Evolutionary conservation across 2,797 vertebrate species (phyloP).

Genomic region (Fundulus diaphanus): DNA sequence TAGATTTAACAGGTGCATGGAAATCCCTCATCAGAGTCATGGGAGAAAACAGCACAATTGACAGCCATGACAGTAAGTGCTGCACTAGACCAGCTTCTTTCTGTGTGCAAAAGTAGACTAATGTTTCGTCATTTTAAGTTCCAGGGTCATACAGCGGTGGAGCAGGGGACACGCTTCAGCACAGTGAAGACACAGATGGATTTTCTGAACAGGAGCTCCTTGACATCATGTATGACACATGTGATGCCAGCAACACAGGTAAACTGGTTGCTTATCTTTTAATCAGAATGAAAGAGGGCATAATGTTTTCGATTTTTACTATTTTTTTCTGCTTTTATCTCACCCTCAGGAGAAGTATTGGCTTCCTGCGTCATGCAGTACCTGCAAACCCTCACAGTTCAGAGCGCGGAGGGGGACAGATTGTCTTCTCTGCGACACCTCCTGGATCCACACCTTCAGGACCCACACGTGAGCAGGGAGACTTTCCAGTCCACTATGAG

Average conservation of each 20-base stretch:
- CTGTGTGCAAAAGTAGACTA: background rate
- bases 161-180: constrained; percentile 40
- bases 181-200: constrained; percentile 54
- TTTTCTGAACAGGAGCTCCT: constrained; percentile 82
- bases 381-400: constrained; percentile 76
- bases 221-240: constrained; percentile 80
- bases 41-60: constrained; percentile 50
- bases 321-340: constrained; percentile 11
- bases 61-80: constrained; percentile 62
- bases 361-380: constrained; percentile 77
- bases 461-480: constrained; percentile 73
- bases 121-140: constrained; percentile 47
- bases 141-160: constrained; percentile 54
- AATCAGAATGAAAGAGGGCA: background rate
- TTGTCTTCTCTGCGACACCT: constrained; percentile 65
- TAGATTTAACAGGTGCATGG: constrained; percentile 30
- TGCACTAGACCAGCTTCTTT: background rate
- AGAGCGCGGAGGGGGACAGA: constrained; percentile 71
- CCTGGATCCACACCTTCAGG: constrained; percentile 73
- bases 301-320: background rate
- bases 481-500: constrained; percentile 78
- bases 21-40: constrained; percentile 42
- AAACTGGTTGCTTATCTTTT: background rate
- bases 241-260: constrained; percentile 76
- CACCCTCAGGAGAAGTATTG: constrained; percentile 71